Conservation (phyloP, 2,113 vertebrate species). For the Mesocricetus auratus region DNA sequence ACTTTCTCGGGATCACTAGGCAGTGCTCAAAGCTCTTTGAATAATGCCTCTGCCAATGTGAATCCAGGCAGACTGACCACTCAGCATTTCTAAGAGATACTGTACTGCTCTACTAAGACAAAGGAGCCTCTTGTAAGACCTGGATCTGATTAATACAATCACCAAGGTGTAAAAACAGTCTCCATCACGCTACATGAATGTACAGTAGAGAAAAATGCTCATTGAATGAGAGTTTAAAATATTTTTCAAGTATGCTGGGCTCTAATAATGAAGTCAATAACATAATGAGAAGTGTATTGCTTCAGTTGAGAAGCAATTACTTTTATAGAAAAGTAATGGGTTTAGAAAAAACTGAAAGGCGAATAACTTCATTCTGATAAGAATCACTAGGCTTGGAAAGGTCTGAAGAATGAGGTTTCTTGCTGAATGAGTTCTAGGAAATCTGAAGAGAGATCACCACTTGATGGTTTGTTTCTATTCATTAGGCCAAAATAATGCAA, state of each 20-base stretch:
- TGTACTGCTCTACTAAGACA: background rate
- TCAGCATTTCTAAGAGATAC: constrained; percentile 51
- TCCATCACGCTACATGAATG: background rate
- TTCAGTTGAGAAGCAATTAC: constrained; percentile 39
- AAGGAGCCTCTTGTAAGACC: background rate
- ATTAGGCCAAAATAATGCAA: constrained; percentile 26
- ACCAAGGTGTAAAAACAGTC: constrained; percentile 18
- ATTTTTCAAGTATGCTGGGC: constrained; percentile 48
- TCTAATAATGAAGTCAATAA: constrained; percentile 60
- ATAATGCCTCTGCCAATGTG: background rate
- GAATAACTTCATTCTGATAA: constrained; percentile 62
- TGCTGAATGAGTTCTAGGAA: background rate
- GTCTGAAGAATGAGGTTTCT: constrained; percentile 32
- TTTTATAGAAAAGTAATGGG: constrained; percentile 55
- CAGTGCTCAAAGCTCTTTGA: background rate
- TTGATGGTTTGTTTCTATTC: background rate
- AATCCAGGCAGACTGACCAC: background rate
- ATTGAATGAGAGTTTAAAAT: constrained; percentile 44
- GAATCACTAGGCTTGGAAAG: constrained; percentile 29
- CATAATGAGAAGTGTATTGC: constrained; percentile 19
- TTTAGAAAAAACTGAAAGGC: constrained; percentile 64
- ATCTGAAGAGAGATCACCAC: background rate
- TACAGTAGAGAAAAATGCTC: background rate
- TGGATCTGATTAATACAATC: constrained; percentile 55
- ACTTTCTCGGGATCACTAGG: constrained; percentile 16